phyloP scores from a whole-genome alignment of 2,113 vertebrate genomes.

The Sarotherodon lohbergeri region DNA sequence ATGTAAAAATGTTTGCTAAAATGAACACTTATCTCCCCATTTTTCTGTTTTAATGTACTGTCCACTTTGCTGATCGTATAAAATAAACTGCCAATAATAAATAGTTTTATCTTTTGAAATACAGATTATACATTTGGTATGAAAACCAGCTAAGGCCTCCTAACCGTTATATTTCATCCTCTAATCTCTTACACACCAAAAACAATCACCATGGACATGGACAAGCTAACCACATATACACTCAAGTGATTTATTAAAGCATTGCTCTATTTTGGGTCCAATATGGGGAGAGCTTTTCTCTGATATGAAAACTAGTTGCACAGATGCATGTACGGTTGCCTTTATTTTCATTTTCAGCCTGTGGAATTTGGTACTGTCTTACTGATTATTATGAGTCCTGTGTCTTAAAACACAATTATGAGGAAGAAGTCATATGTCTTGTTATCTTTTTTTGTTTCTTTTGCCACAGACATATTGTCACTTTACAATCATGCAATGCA shows the following conservation, averaged over 20 bases:
- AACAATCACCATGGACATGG: background rate
- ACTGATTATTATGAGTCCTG: background rate
- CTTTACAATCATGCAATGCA: background rate
- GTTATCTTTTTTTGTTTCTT: background rate
- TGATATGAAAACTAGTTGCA: background rate
- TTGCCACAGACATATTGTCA: background rate
- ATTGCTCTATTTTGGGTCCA: background rate
- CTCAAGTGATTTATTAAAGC: background rate
- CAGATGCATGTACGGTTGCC: fast-evolving
- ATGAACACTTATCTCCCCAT: background rate
- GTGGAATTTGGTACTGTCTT: background rate
- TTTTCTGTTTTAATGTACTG: background rate
- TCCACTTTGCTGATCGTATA: fast-evolving
- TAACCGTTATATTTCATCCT: background rate
- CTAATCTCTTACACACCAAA: background rate
- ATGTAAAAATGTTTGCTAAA: background rate
- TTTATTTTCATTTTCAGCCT: background rate
- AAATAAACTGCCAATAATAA: background rate
- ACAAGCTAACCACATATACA: background rate
- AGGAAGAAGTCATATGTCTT: background rate
- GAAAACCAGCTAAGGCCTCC: background rate
- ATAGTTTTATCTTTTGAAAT: background rate
- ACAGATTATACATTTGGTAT: background rate
- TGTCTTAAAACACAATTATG: background rate
- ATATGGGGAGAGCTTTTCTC: background rate